phyloP scores from a whole-genome alignment of 1,140 invertebrate species.

The Eriocheir sinensis region DNA sequence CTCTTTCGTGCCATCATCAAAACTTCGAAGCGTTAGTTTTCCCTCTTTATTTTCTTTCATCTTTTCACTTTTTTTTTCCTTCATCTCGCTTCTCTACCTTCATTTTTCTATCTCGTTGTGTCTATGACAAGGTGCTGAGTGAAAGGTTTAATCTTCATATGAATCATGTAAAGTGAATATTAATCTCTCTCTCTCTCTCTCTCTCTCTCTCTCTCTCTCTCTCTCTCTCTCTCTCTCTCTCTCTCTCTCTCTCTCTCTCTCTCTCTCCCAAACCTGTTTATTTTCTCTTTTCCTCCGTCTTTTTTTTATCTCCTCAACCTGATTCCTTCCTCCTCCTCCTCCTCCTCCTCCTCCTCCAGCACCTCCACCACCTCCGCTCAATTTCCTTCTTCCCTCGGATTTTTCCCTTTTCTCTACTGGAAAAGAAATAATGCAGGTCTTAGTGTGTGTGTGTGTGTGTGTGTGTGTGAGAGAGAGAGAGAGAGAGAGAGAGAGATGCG shows the following conservation, averaged over 20 bases:
- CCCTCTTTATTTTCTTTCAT: too few relatives aligned
- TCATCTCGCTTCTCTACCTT: neutral
- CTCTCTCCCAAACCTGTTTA: too few relatives aligned
- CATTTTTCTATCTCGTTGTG: too few relatives aligned
- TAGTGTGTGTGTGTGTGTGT: neutral
- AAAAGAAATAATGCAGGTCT: neutral
- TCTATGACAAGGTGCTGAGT: too few relatives aligned
- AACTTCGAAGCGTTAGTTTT: too few relatives aligned
- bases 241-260: neutral
- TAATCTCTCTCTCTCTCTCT: neutral
- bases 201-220: too few relatives aligned
- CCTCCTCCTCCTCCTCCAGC: neutral
- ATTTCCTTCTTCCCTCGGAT: neutral
- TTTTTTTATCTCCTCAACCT: neutral
- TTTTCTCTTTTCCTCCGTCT: neutral
- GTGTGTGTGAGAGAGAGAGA: constrained; percentile 1
- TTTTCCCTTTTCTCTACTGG: neutral
- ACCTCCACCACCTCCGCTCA: neutral
- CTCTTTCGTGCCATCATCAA: too few relatives aligned
- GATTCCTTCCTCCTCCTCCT: neutral
- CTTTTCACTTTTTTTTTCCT: neutral
- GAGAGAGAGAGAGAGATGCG: too few relatives aligned
- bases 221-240: too few relatives aligned
- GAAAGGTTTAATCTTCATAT: too few relatives aligned
- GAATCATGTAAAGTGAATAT: too few relatives aligned